Conservation (phyloP, 2,113 vertebrate genomes). For the Uria aalge region DNA sequence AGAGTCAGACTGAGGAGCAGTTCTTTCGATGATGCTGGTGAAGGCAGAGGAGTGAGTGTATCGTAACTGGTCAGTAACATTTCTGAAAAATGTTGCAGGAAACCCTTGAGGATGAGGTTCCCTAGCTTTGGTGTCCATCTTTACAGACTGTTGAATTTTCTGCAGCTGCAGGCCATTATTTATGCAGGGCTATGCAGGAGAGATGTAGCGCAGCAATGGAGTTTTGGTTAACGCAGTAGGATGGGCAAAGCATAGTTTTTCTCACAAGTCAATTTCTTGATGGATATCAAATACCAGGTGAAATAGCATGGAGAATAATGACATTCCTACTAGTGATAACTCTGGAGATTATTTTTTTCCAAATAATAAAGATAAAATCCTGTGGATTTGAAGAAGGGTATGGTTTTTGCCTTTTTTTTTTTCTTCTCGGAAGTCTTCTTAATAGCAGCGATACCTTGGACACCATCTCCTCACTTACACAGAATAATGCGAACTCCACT, state of each 20-base stretch:
- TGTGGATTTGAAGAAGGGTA: neutral
- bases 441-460: neutral
- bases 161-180: neutral
- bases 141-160: slow-evolving; percentile 6
- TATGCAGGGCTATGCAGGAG: neutral
- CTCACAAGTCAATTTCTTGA: slow-evolving; percentile 9
- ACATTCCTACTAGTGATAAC: neutral
- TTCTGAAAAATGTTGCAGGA: neutral
- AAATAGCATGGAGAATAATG: slow-evolving; percentile 49
- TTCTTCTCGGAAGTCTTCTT: slow-evolving; percentile 24
- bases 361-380: slow-evolving; percentile 33
- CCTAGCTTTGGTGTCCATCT: neutral
- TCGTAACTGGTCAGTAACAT: neutral
- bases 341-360: neutral
- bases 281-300: slow-evolving; percentile 35
- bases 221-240: neutral
- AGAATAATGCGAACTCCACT: neutral
- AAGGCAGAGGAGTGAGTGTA: neutral
- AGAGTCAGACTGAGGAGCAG: neutral
- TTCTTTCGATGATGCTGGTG: neutral
- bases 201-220: neutral
- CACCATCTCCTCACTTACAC: neutral
- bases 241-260: neutral
- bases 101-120: neutral
- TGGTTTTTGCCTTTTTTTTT: neutral